Percentiles rank a stretch among this genome's conserved stretches.
Conservation (phyloP, 2,797 vertebrate genomes). For the Danio aesculapii region DNA sequence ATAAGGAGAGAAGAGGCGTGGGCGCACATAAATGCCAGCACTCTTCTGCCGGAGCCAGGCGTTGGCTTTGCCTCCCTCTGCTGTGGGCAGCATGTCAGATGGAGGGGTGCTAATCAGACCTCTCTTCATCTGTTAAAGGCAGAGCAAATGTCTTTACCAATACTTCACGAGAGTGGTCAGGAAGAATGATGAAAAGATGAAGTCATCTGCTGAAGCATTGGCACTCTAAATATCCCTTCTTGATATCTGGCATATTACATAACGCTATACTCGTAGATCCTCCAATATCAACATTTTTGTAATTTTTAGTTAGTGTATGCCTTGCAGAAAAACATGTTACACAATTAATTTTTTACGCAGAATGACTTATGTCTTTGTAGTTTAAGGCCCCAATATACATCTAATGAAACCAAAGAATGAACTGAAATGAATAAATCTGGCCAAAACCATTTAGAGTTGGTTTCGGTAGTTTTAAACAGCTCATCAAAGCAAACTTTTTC, state of each 20-base stretch:
- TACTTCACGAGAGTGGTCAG: slow-evolving; percentile 25
- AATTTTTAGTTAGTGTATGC: neutral
- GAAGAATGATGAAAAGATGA: neutral
- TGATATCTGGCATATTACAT: slow-evolving; percentile 3
- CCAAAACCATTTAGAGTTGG: too few relatives aligned
- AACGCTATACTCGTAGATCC: neutral
- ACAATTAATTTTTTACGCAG: neutral
- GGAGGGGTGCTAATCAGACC: slow-evolving; percentile 98
- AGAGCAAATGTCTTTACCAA: slow-evolving; percentile 14
- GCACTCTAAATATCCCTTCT: neutral
- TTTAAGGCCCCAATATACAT: neutral
- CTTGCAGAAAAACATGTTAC: neutral
- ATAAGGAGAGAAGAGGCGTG: slow-evolving; percentile 96
- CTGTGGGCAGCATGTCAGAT: slow-evolving; percentile 95
- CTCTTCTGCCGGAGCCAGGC: slow-evolving; percentile 96
- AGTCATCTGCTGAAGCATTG: neutral
- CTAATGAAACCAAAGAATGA: too few relatives aligned
- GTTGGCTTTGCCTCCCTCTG: slow-evolving; percentile 95
- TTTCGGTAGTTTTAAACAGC: too few relatives aligned
- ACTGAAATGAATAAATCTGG: too few relatives aligned
- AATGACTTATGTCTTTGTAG: neutral
- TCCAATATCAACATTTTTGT: neutral
- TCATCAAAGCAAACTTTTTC: too few relatives aligned
- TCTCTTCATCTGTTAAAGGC: slow-evolving; percentile 88
- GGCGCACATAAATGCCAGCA: slow-evolving; percentile 94